phyloP scores from a whole-genome alignment of 2,888 invertebrate genomes.

The Oligia strigilis region DNA sequence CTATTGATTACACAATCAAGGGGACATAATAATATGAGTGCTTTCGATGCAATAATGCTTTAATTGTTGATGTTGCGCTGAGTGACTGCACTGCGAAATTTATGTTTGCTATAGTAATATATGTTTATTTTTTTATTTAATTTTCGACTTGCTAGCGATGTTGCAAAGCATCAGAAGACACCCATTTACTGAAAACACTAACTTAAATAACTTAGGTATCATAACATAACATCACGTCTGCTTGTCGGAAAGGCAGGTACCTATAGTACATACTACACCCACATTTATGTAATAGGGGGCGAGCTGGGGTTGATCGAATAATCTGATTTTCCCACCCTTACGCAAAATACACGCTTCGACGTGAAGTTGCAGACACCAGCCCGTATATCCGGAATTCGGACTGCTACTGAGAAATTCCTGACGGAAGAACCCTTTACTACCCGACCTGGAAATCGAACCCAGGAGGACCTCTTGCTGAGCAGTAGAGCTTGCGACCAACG shows the following conservation, averaged over 20 bases:
- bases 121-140: neutral
- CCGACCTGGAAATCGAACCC: neutral
- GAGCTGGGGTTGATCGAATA: neutral
- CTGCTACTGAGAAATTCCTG: neutral
- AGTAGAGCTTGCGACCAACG: neutral
- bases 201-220: neutral
- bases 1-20: neutral
- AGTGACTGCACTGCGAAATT: slow-evolving; percentile 20
- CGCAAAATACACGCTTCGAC: neutral
- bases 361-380: neutral
- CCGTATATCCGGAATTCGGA: neutral
- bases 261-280: neutral
- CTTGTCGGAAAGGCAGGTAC: too few species aligned
- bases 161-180: neutral
- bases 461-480: neutral
- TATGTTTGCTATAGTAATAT: neutral
- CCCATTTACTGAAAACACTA: neutral
- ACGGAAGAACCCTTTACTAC: neutral
- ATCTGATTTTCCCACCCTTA: neutral
- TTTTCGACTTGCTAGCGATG: neutral
- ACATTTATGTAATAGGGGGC: neutral
- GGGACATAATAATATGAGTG: neutral
- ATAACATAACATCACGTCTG: too few species aligned
- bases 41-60: neutral
- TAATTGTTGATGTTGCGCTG: neutral